Conservation (phyloP, 2,888 invertebrate genomes). For the Asteroscopus sphinx region DNA sequence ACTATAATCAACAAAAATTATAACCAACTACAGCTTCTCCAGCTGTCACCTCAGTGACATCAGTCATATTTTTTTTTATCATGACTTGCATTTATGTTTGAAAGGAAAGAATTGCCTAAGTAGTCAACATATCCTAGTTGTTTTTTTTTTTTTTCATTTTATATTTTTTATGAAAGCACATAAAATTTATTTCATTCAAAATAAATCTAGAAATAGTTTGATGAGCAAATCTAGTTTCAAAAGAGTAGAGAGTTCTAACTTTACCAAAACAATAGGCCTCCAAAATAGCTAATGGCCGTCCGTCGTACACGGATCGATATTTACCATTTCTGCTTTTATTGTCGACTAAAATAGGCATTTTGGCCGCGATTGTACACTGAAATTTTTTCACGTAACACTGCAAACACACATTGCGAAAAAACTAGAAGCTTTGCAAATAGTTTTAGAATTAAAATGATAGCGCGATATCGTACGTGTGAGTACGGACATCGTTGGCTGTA, state of each 20-base stretch:
- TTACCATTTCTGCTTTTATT: slow-evolving; percentile 82
- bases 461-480: slow-evolving; percentile 69
- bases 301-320: slow-evolving; percentile 80
- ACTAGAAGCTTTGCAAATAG: slow-evolving; percentile 40
- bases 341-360: slow-evolving; percentile 84
- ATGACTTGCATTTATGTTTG: not conserved
- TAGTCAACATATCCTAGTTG: too few relatives aligned
- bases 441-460: slow-evolving; percentile 57
- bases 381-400: slow-evolving; percentile 75
- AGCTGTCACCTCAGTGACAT: not conserved
- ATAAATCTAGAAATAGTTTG: too few relatives aligned
- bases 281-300: slow-evolving; percentile 76
- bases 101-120: too few relatives aligned
- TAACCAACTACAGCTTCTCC: slow-evolving; percentile 4
- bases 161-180: too few relatives aligned
- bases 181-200: too few relatives aligned
- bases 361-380: slow-evolving; percentile 58
- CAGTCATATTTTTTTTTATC: not conserved
- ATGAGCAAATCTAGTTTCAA: not conserved
- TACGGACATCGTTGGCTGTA: slow-evolving; percentile 79
- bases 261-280: slow-evolving; percentile 51
- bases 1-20: not conserved
- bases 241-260: slow-evolving; percentile 7
- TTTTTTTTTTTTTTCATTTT: not conserved
- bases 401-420: slow-evolving; percentile 73